Percentiles rank a stretch among this genome's conserved stretches.
These are phyloP conservation scores for Triops longicaudatus DNA, from an alignment of 1,140 invertebrate species.

Conservation along the genomic window DNA sequence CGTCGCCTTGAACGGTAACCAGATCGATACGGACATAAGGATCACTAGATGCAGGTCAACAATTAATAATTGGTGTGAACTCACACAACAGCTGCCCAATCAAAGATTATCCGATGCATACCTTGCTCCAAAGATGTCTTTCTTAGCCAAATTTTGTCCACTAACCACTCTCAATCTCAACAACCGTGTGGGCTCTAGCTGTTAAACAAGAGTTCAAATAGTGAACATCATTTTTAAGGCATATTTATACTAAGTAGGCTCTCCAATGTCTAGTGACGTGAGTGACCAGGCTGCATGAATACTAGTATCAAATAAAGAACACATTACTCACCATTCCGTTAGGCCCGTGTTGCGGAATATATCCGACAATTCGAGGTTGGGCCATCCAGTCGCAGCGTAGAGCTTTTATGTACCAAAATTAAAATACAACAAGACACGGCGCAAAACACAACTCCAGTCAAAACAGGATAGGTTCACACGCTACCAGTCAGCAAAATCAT, in stretches of 20 bases:
- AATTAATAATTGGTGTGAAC: constrained; percentile 32
- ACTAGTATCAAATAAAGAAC: too few relatives aligned
- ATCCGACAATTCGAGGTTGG: constrained; percentile 7
- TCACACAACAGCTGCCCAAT: constrained; percentile 23
- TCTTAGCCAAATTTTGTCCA: constrained; percentile 85
- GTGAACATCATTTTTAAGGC: background rate
- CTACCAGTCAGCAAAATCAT: constrained; percentile 6
- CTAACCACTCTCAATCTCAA: constrained; percentile 72
- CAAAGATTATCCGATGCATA: constrained; percentile 37
- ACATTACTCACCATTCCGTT: background rate
- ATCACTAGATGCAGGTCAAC: constrained; percentile 57
- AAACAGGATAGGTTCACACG: constrained; percentile 3
- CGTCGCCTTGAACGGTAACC: constrained; percentile 69
- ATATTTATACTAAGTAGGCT: too few relatives aligned
- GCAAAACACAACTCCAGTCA: constrained; percentile 1
- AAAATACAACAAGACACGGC: background rate
- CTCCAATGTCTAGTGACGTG: too few relatives aligned
- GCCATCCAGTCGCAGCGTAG: background rate
- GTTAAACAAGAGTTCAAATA: background rate
- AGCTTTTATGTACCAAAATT: background rate
- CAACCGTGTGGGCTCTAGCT: constrained; percentile 54
- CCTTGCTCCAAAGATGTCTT: constrained; percentile 97
- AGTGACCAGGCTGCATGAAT: too few relatives aligned
- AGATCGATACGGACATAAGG: constrained; percentile 92
- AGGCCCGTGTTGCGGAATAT: constrained; percentile 1